Base-by-base conservation (phyloP, 1,140 invertebrate genomes). In the Sitophilus oryzae region DNA sequence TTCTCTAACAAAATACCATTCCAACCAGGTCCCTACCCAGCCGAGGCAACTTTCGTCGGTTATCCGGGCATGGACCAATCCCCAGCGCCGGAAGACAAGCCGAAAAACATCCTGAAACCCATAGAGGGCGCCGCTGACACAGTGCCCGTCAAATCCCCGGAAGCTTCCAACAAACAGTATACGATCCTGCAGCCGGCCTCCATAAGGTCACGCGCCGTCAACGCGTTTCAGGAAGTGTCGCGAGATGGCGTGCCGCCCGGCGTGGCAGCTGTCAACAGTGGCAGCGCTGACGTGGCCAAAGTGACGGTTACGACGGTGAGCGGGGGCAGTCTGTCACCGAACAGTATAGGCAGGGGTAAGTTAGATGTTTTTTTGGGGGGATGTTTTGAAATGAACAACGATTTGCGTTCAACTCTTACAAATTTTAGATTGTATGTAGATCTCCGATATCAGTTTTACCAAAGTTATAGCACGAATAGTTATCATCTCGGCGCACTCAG, bases 131-230 rank as follows among this genome's bases (percentile, higher is more conserved):
- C 23, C 9, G 41, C 49, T 37, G 51, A 44, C 18, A 37, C 58
- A 25, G 52, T 45, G 20, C 52, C 62, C 25, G 40, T 47, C 18
- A 66, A 63, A 16, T 79, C 79, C 16, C 79, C 80, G 0, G 80
- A 81, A 51, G 69, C 72, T 1, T 72, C 68, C 35, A 25, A 75
- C 74, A 55, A 80, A 71, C 87, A 90, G 63, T 91, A 90, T 63
- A 91, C 88, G 11, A 88, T 89, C 43, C 73, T 90, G 14, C 88
- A 91, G 66, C 88, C 88, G 1, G 87, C 88, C 6, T 83, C 82
- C 11, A 77, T 81, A 0, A 83, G 85, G 2, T 89, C 86, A 3
- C 78, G 86, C 22, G 85, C 85, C 0, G 85, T 86, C 1, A 85
- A 82, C 15, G 85, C 85, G 0, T 78, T 89, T 42, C 86, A 89